phyloP scores from a whole-genome alignment of 2,888 invertebrate species.

The Lumbricus terrestris region DNA sequence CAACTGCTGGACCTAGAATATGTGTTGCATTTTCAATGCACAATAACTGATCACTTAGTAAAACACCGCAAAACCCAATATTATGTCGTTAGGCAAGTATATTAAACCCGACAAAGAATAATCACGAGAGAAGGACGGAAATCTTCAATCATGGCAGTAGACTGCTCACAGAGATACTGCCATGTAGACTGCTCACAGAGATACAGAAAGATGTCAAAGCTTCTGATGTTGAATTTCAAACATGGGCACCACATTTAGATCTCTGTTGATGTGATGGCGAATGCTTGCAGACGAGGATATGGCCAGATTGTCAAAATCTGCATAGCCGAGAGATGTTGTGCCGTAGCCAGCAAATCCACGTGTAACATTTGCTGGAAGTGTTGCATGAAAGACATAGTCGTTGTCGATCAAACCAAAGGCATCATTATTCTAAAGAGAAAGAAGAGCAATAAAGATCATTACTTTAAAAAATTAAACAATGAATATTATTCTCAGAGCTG shows the following conservation, averaged over 20 bases:
- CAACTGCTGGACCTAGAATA: too few relatives aligned
- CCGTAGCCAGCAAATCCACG: slow-evolving; percentile 55
- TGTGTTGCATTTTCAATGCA: background rate
- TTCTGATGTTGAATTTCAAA: background rate
- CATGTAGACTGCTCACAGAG: background rate
- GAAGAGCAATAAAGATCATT: background rate
- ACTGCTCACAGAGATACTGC: too few relatives aligned
- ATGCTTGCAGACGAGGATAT: slow-evolving; percentile 13
- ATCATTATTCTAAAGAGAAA: background rate
- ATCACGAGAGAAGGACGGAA: background rate
- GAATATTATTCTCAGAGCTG: background rate
- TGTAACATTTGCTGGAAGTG: slow-evolving; percentile 32
- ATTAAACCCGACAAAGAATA: background rate
- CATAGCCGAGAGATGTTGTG: slow-evolving; percentile 51
- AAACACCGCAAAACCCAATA: background rate
- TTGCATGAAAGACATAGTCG: slow-evolving; percentile 7
- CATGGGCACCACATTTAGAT: background rate
- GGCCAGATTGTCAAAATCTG: slow-evolving; percentile 54
- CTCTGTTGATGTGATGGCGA: background rate
- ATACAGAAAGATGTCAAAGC: background rate
- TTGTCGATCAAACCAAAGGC: slow-evolving; percentile 7
- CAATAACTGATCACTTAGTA: background rate
- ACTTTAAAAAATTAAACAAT: background rate
- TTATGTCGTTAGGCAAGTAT: background rate
- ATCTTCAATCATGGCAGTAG: background rate